Conservation (phyloP, 2,797 vertebrate genomes). For the Chiloscyllium punctatum region DNA sequence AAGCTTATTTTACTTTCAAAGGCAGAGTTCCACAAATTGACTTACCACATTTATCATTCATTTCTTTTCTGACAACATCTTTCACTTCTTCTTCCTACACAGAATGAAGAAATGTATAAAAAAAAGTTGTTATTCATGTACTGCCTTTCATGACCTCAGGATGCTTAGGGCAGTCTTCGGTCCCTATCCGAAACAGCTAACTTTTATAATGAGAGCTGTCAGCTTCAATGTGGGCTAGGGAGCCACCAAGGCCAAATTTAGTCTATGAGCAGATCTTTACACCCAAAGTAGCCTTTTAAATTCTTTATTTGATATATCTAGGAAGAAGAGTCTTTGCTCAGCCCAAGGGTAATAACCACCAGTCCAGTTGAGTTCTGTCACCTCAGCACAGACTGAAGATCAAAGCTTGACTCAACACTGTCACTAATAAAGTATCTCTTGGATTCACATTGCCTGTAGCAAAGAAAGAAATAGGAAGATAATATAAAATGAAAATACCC, state of each 20-base stretch:
- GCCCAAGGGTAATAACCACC: background rate
- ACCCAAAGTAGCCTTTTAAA: background rate
- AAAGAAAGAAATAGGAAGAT: background rate
- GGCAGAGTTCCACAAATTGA: background rate
- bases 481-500: background rate
- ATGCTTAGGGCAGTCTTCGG: background rate
- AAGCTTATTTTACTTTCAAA: background rate
- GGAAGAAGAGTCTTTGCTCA: background rate
- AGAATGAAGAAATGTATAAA: slow-evolving; percentile 19
- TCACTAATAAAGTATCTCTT: background rate
- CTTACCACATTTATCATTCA: slow-evolving; percentile 74
- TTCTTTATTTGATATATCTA: background rate
- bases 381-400: background rate
- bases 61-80: slow-evolving; percentile 66
- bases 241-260: background rate
- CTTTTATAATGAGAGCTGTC: background rate
- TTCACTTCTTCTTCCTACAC: slow-evolving; percentile 74
- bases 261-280: background rate
- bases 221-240: background rate
- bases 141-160: background rate
- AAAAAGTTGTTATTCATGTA: background rate
- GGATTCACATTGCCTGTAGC: background rate
- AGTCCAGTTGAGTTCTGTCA: background rate
- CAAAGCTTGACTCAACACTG: background rate
- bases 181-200: background rate